Evolutionary conservation across 2,113 vertebrate genomes (phyloP).

Genomic region (Puntigrus tetrazona): DNA sequence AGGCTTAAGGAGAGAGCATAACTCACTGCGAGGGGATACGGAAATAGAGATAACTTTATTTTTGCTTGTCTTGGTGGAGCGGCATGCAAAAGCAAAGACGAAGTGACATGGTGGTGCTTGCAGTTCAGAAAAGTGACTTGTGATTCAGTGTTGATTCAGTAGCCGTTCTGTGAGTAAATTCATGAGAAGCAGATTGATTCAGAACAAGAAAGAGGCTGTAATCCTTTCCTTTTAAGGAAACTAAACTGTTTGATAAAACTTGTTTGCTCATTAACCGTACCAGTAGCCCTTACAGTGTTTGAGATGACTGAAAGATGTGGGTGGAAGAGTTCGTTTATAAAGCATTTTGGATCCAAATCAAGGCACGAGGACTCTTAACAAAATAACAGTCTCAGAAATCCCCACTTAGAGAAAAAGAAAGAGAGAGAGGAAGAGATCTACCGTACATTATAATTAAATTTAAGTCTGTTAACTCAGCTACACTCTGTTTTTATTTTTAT

Average conservation of each 20-base stretch:
- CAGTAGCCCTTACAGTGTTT: not conserved
- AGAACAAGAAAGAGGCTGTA: not conserved
- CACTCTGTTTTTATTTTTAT: not conserved
- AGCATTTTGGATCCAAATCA: constrained; percentile 22
- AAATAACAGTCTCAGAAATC: not conserved
- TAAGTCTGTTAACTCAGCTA: not conserved
- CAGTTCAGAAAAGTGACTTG: not conserved
- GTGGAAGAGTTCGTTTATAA: constrained; percentile 27
- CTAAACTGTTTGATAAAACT: not conserved
- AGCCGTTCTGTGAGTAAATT: not conserved
- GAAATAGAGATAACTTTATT: not conserved
- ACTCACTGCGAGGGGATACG: not conserved
- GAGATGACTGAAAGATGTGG: not conserved
- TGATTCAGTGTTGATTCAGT: not conserved
- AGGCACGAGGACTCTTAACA: not conserved
- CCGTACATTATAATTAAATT: not conserved
- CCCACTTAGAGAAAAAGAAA: constrained; percentile 7
- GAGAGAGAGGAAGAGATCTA: not conserved
- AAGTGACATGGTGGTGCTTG: not conserved
- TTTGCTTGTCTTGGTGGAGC: not conserved
- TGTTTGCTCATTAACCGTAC: not conserved
- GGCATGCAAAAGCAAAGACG: not conserved
- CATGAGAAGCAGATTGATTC: not conserved
- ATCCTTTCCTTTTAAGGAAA: not conserved
- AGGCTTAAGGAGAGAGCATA: not conserved